Conservation (phyloP, 2,888 invertebrate species). For the Lithophane ornitopus region DNA sequence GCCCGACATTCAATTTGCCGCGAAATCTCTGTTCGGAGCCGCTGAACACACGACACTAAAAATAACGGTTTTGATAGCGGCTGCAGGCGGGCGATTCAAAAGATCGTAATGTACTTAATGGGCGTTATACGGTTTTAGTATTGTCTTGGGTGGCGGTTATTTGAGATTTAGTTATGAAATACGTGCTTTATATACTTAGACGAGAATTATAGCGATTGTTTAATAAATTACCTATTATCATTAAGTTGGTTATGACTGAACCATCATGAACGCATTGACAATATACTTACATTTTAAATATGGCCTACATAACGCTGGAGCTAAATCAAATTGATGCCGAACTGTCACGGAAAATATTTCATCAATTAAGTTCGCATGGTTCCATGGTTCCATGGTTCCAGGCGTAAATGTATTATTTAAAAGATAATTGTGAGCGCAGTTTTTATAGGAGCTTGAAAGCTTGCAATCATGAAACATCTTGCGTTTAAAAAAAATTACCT, state of each 20-base stretch:
- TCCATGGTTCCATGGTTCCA: not conserved
- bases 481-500: not conserved
- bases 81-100: constrained; percentile 61
- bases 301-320: not conserved
- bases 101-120: constrained; percentile 62
- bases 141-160: constrained; percentile 54
- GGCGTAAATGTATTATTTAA: not conserved
- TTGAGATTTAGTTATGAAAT: constrained; percentile 32
- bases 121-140: constrained; percentile 58
- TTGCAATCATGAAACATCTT: not conserved
- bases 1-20: constrained; percentile 82
- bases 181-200: constrained; percentile 23
- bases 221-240: constrained; percentile 9
- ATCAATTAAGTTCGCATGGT: constrained; percentile 2
- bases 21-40: constrained; percentile 79
- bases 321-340: not conserved
- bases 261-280: too few species aligned
- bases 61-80: constrained; percentile 71
- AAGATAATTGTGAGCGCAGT: not conserved
- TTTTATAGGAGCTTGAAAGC: constrained; percentile 25
- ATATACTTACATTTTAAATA: not conserved
- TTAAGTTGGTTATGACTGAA: not conserved
- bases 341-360: constrained; percentile 5
- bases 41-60: constrained; percentile 74
- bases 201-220: constrained; percentile 7